Base-by-base conservation (phyloP, 2,797 vertebrate species). In the Ciconia nigra region DNA sequence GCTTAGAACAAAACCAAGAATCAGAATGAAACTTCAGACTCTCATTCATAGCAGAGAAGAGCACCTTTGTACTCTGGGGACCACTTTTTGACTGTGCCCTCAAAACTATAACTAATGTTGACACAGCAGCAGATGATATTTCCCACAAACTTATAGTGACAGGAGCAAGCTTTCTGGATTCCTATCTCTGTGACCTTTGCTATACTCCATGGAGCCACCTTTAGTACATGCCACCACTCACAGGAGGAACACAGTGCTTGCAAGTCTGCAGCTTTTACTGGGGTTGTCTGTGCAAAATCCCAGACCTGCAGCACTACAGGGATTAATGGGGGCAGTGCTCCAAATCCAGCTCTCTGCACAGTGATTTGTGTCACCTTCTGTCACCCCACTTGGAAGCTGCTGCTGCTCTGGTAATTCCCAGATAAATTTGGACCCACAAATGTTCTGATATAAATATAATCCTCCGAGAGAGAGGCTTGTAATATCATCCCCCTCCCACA, bases 281-380 rank as follows among this genome's bases (percentile, higher is more conserved):
- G 39, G 14, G 3, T 2, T 73, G 7, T 41, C 52, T 51, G 13
- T 52, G 71, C 24, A 57, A 52, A 80, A 92, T 69, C 71, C 66
- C 76, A n/a, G 31, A 39, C 29, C 21, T 52, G 41, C 86, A 74
- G 62, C 13, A 14, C 57, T 22, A 5, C 26, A 25, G 46, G 41
- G 81, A 77, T 92, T 81, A 83, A 37, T 0, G 0, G 55, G n/a
- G n/a, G 16, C 51, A 65, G 16, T 0, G 0, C 61, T 83, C 37
- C 84, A 73, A 77, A 77, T 54, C 69, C 78, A 89, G 29, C 55
- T 66, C 37, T 51, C 54, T 9, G 5, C 47, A n/a, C 15, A 41
- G 69, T 13, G 69, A 86, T 81, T 49, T 69, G 51, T 37, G 65
- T 89, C 65, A 87, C 87, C 73, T 78, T n/a, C 76, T 87, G 61